Evolutionary conservation across 2,113 vertebrate species (phyloP).

Genomic region (Ploceus nigricollis): DNA sequence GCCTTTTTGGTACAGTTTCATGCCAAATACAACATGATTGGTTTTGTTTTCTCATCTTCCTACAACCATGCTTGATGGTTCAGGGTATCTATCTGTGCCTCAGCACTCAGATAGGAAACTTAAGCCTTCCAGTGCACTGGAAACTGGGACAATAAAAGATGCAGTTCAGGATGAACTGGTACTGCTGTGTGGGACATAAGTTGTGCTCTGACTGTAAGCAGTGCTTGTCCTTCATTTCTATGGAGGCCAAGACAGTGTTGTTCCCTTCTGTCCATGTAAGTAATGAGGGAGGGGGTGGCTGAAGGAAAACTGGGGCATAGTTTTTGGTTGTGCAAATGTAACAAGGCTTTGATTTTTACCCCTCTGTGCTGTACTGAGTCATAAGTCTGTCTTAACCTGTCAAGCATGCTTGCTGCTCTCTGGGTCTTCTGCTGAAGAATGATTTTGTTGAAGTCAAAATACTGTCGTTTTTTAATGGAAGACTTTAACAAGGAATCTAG

Average conservation of each 20-base stretch:
- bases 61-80: background rate
- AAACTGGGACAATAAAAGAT: background rate
- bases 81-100: background rate
- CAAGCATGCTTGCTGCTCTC: background rate
- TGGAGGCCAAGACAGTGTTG: background rate
- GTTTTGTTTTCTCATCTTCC: slow-evolving; percentile 16
- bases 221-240: background rate
- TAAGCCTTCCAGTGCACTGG: background rate
- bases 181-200: background rate
- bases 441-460: background rate
- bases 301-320: background rate
- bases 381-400: background rate
- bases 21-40: background rate
- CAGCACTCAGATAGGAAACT: background rate
- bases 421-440: background rate
- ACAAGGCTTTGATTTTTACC: background rate
- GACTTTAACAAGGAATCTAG: background rate
- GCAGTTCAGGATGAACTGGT: slow-evolving; percentile 8
- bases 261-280: slow-evolving; percentile 35
- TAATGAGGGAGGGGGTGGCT: background rate
- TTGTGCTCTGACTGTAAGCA: background rate
- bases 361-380: background rate
- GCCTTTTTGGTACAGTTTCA: background rate
- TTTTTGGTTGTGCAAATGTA: background rate
- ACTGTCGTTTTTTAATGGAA: background rate